These are phyloP conservation scores for Petrophora chlorosata DNA, from an alignment of 2,888 invertebrate species.

Conservation along the genomic window DNA sequence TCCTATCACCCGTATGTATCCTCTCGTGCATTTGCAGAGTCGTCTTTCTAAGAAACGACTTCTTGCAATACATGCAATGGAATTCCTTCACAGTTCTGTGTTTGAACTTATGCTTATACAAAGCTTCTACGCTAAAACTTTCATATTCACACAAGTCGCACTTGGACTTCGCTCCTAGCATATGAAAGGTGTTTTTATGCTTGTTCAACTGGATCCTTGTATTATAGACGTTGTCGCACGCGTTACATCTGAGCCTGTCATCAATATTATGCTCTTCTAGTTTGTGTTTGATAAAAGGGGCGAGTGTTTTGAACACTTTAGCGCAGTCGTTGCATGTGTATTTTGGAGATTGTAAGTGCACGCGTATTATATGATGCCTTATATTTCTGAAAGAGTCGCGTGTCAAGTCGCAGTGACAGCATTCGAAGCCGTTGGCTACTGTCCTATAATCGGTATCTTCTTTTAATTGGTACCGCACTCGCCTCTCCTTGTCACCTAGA, in stretches of 20 bases:
- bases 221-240: slow-evolving; percentile 63
- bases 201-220: slow-evolving; percentile 53
- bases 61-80: slow-evolving; percentile 70
- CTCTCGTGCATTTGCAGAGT: slow-evolving; percentile 62
- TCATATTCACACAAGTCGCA: slow-evolving; percentile 67
- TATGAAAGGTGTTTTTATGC: slow-evolving; percentile 68
- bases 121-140: slow-evolving; percentile 47
- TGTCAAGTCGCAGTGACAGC: slow-evolving; percentile 3
- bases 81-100: slow-evolving; percentile 69
- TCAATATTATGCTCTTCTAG: slow-evolving; percentile 60
- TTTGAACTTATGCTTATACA: slow-evolving; percentile 66
- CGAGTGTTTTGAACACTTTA: not conserved
- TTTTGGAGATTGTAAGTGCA: not conserved
- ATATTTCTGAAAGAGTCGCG: too few species aligned
- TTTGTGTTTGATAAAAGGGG: slow-evolving; percentile 48
- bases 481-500: too few species aligned
- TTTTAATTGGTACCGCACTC: not conserved
- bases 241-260: slow-evolving; percentile 64
- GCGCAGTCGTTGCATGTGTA: slow-evolving; percentile 1
- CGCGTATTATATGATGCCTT: not conserved
- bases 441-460: not conserved
- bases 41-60: slow-evolving; percentile 64
- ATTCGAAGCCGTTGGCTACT: not conserved
- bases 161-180: slow-evolving; percentile 63
- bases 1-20: slow-evolving; percentile 69